These are phyloP conservation scores for Decapterus maruadsi DNA, from an alignment of 2,797 vertebrate species.

Conservation along the genomic window DNA sequence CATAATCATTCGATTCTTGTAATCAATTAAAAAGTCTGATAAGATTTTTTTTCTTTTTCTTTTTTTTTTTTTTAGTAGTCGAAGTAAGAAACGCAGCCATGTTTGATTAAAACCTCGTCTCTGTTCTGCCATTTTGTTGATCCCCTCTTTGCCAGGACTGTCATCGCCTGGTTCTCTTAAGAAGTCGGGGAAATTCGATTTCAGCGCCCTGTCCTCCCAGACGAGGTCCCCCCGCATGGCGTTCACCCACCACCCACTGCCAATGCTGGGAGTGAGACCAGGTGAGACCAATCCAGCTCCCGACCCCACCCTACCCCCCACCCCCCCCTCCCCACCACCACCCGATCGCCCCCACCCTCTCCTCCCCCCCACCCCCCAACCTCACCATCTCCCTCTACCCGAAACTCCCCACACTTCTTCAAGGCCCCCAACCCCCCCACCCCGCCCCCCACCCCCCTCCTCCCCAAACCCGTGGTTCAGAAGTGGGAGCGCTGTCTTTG, in stretches of 20 bases:
- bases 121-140: conserved; percentile 79
- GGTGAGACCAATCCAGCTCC: conserved; percentile 89
- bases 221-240: conserved; percentile 96
- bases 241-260: conserved; percentile 98
- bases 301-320: conserved; percentile 21
- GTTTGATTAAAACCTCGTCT: conserved; percentile 83
- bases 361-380: conserved; percentile 22
- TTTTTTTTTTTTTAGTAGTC: conserved; percentile 63
- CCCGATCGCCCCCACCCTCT: conserved; percentile 38
- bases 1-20: conserved; percentile 71
- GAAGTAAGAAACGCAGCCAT: conserved; percentile 80
- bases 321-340: conserved; percentile 29
- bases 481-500: conserved; percentile 67
- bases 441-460: too few species aligned
- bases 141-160: conserved; percentile 86
- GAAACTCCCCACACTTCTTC: conserved; percentile 60
- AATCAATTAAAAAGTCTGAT: conserved; percentile 71
- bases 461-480: conserved; percentile 44
- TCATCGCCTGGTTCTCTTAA: conserved; percentile 93
- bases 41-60: conserved; percentile 14
- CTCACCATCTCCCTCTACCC: conserved; percentile 73
- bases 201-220: conserved; percentile 95
- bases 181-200: conserved; percentile 99
- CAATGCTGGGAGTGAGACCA: conserved; percentile 98
- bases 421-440: too few species aligned